These are phyloP conservation scores for Telmatherina bonti DNA, from an alignment of 2,797 vertebrate species.

Conservation along the genomic window DNA sequence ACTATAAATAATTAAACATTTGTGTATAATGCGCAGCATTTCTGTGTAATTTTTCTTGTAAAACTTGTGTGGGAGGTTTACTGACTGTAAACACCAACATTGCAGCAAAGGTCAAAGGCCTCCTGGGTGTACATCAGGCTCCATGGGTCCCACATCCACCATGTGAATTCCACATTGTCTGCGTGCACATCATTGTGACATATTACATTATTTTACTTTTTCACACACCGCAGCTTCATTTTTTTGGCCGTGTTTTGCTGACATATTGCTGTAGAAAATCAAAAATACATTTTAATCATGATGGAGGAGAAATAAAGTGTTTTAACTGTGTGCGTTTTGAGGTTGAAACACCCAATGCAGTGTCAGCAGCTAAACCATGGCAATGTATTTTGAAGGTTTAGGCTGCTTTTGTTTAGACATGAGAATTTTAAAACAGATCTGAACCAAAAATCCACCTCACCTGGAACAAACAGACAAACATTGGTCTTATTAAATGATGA, in stretches of 20 bases:
- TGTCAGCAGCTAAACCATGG: neutral
- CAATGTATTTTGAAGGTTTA: neutral
- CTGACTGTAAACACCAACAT: constrained; percentile 32
- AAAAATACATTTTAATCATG: neutral
- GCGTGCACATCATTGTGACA: neutral
- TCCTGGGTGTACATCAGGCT: neutral
- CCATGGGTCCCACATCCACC: neutral
- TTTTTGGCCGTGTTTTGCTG: neutral
- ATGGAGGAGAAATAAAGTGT: neutral
- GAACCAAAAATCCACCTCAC: neutral
- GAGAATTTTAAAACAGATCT: neutral
- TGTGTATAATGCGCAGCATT: constrained; percentile 21
- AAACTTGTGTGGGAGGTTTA: constrained; percentile 20
- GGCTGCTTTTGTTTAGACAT: neutral
- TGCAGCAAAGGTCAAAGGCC: constrained; percentile 43
- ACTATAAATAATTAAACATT: constrained; percentile 51
- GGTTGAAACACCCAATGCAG: neutral
- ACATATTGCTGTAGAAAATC: neutral
- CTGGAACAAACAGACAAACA: neutral
- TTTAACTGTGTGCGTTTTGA: neutral
- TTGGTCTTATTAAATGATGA: neutral
- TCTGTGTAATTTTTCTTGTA: constrained; percentile 33
- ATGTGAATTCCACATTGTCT: constrained; percentile 7
- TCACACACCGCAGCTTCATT: neutral
- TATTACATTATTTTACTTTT: neutral